Evolutionary conservation across 1,140 invertebrate species (phyloP).

Genomic region (Ips typographus): DNA sequence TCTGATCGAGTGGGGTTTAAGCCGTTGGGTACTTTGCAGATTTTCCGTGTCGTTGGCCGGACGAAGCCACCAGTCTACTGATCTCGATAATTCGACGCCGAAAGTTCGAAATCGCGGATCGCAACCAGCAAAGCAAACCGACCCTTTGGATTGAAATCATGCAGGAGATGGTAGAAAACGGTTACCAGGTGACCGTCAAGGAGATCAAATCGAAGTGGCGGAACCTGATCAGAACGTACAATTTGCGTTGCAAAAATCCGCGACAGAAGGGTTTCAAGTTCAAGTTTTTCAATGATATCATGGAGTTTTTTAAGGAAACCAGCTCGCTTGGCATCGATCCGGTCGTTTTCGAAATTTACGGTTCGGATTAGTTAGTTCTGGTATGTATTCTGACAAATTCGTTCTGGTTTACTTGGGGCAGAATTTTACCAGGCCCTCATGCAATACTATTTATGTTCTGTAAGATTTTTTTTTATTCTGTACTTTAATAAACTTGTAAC

Average conservation of each 20-base stretch:
- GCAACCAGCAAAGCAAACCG: slow-evolving; percentile 31
- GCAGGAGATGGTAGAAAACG: slow-evolving; percentile 30
- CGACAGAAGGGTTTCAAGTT: slow-evolving; percentile 36
- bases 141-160: slow-evolving; percentile 27
- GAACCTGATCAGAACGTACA: slow-evolving; percentile 32
- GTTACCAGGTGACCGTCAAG: slow-evolving; percentile 24
- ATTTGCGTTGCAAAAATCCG: slow-evolving; percentile 31
- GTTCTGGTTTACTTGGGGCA: no score
- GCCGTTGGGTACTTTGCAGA: slow-evolving; percentile 17
- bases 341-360: no score
- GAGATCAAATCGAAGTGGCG: slow-evolving; percentile 34
- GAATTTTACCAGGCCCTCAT: no score
- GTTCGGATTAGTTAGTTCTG: no score
- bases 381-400: no score
- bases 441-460: no score
- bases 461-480: no score
- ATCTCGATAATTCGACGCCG: slow-evolving; percentile 28
- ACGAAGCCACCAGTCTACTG: slow-evolving; percentile 29
- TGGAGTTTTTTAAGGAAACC: slow-evolving; percentile 33
- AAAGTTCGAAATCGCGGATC: slow-evolving; percentile 33
- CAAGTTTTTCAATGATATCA: slow-evolving; percentile 34
- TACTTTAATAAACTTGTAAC: no score
- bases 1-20: neutral
- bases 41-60: slow-evolving; percentile 36
- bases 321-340: slow-evolving; percentile 28